These are phyloP conservation scores for Pseudorectes ferrugineus DNA, from an alignment of 2,113 vertebrate species.

Conservation along the genomic window DNA sequence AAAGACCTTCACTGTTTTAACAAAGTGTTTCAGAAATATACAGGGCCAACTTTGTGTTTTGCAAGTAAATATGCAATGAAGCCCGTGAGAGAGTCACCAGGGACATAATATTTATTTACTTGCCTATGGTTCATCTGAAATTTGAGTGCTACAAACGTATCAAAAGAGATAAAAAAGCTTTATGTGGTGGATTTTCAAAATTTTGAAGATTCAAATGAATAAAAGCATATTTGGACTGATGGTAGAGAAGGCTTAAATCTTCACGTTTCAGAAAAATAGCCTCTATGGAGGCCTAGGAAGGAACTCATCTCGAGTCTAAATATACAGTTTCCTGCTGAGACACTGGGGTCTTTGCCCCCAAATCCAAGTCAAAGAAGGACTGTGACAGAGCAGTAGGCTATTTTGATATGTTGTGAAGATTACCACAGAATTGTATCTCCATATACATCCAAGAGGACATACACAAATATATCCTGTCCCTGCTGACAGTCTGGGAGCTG, in stretches of 20 bases:
- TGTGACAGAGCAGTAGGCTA: neutral
- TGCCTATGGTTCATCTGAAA: neutral
- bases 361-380: neutral
- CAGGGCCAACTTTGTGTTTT: neutral
- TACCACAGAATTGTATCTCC: neutral
- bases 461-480: neutral
- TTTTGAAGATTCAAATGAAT: neutral
- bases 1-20: neutral
- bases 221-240: neutral
- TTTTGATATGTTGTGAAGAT: neutral
- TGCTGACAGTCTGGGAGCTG: neutral
- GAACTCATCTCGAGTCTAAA: neutral
- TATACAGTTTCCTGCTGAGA: neutral
- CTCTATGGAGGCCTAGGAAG: neutral
- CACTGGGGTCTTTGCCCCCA: neutral
- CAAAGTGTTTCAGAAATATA: neutral
- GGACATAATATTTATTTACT: neutral
- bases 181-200: neutral
- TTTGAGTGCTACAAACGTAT: neutral
- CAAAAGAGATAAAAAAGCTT: neutral
- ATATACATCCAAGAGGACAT: neutral
- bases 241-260: neutral
- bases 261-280: neutral
- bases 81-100: neutral
- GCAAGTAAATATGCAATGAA: neutral